phyloP scores from a whole-genome alignment of 2,797 vertebrate genomes.

The Bucorvus abyssinicus region DNA sequence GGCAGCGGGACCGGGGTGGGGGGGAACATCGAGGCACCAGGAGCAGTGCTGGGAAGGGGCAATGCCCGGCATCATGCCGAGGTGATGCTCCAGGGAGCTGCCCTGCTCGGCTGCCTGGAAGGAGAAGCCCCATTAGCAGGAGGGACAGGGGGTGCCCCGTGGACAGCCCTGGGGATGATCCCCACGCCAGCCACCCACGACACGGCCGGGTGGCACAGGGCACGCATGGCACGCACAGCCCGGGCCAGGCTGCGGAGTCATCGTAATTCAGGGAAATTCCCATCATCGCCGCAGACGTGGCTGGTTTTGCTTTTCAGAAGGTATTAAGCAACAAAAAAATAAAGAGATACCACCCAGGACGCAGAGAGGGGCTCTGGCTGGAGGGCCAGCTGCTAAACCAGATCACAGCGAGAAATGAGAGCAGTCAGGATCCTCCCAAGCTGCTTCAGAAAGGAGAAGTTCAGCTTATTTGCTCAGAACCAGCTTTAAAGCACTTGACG shows the following conservation, averaged over 20 bases:
- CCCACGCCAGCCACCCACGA: background rate
- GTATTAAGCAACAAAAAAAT: fast-evolving
- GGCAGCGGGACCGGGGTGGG: background rate
- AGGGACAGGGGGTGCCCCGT: background rate
- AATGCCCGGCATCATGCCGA: too few relatives aligned
- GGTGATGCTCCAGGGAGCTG: background rate
- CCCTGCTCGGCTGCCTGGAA: background rate
- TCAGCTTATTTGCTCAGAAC: background rate
- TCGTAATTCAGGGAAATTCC: fast-evolving
- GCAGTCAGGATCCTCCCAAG: background rate
- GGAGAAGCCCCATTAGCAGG: background rate
- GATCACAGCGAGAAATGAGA: fast-evolving
- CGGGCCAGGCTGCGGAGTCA: fast-evolving
- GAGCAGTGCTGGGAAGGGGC: conserved; percentile 20
- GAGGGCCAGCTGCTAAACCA: background rate
- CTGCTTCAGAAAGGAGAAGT: background rate
- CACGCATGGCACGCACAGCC: fast-evolving
- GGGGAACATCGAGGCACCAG: background rate
- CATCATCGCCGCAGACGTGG: fast-evolving
- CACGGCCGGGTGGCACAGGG: fast-evolving
- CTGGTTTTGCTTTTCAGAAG: background rate
- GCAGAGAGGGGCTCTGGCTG: background rate
- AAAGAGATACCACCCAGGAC: fast-evolving
- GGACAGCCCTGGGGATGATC: background rate
- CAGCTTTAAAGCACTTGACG: background rate